Conservation (phyloP, 2,113 vertebrate species). For the Pangasianodon gigas region DNA sequence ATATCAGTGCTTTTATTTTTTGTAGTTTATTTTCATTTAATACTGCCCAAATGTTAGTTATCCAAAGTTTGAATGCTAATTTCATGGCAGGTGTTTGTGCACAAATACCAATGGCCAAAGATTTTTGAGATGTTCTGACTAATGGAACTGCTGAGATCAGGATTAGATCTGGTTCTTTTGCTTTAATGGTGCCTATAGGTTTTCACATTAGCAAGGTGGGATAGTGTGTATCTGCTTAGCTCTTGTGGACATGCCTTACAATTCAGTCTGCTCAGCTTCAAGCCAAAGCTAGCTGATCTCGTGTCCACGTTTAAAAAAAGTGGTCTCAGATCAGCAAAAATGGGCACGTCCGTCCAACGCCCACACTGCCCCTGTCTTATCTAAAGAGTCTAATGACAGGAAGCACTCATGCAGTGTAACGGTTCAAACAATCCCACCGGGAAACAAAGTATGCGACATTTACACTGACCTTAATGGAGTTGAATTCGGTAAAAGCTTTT, state of each 20-base stretch:
- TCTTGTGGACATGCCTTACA: neutral
- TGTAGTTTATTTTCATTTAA: neutral
- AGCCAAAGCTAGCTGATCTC: neutral
- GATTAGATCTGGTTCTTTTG: neutral
- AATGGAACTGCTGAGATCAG: neutral
- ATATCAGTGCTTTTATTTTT: neutral
- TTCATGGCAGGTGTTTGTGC: neutral
- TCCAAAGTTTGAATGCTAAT: neutral
- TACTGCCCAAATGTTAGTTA: neutral
- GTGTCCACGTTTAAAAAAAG: neutral
- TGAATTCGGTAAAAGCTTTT: conserved; percentile 37
- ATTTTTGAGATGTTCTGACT: neutral
- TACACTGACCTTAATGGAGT: conserved; percentile 22
- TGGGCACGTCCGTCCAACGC: conserved; percentile 1
- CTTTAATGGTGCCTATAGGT: neutral
- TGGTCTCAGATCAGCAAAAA: neutral
- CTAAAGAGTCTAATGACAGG: conserved; percentile 44
- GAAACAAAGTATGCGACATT: conserved; percentile 44
- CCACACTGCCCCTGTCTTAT: conserved; percentile 34
- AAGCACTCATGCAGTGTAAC: conserved; percentile 22
- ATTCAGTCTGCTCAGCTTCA: neutral
- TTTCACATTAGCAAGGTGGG: neutral
- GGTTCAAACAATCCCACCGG: conserved; percentile 34
- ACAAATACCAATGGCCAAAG: neutral
- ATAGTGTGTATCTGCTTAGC: neutral